Evolutionary conservation across 2,113 vertebrate genomes (phyloP).

Genomic region (Pogona vitticeps): DNA sequence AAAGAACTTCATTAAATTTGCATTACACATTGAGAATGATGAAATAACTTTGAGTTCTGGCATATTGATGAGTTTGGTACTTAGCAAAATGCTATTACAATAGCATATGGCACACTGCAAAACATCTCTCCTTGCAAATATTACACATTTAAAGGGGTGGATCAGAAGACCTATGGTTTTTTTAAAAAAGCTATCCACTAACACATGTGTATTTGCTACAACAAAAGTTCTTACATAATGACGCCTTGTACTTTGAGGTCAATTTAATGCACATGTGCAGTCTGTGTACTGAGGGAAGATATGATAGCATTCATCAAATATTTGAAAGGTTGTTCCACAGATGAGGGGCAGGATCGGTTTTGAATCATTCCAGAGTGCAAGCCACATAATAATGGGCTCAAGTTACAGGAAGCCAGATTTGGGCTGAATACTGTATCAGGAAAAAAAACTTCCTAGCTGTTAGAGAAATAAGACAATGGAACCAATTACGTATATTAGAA

Average conservation of each 20-base stretch:
- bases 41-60: conserved; percentile 17
- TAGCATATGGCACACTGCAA: background rate
- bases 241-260: too few species aligned
- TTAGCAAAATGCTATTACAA: conserved; percentile 38
- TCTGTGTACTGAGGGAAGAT: background rate
- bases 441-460: too few species aligned
- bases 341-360: too few species aligned
- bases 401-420: too few species aligned
- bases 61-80: background rate
- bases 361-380: too few species aligned
- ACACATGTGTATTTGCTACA: background rate
- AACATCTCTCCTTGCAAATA: background rate
- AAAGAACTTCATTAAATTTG: conserved; percentile 16
- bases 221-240: background rate
- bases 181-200: conserved; percentile 19
- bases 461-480: too few species aligned
- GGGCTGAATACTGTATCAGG: too few species aligned
- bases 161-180: background rate
- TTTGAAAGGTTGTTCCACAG: too few species aligned
- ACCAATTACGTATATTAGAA: too few species aligned
- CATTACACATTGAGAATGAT: background rate
- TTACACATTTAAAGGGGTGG: background rate
- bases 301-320: too few species aligned
- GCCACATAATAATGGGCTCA: too few species aligned
- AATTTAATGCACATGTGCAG: background rate